phyloP scores from a whole-genome alignment of 2,888 invertebrate genomes.

The Acutogordius australiensis region DNA sequence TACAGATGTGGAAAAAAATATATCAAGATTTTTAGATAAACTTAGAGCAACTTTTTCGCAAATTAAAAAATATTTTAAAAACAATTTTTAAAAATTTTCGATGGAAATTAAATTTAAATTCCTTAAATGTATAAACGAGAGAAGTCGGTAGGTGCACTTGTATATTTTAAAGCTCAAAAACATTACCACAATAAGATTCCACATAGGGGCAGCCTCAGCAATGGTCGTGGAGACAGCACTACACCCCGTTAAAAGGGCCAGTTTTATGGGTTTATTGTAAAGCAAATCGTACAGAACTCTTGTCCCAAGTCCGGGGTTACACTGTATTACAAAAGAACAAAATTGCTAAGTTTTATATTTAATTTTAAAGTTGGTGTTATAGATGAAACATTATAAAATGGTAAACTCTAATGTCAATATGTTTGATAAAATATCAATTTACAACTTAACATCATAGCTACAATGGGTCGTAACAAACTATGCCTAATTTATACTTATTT shows the following conservation, averaged over 20 bases:
- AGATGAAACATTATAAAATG: neutral
- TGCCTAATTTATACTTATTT: too few relatives aligned
- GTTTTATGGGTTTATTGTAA: slow-evolving; percentile 57
- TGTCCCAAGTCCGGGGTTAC: slow-evolving; percentile 84
- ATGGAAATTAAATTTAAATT: neutral
- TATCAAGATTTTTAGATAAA: too few relatives aligned
- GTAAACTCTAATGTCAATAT: too few relatives aligned
- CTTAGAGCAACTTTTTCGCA: too few relatives aligned
- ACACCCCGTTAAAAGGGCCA: slow-evolving; percentile 69
- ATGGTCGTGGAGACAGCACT: slow-evolving; percentile 95
- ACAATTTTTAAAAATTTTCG: neutral
- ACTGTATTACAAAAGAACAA: slow-evolving; percentile 34
- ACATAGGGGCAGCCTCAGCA: slow-evolving; percentile 96
- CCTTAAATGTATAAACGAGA: neutral
- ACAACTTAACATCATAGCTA: too few relatives aligned
- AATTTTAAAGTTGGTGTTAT: too few relatives aligned
- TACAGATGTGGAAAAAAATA: too few relatives aligned
- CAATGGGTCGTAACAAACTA: too few relatives aligned
- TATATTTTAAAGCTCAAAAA: too few relatives aligned
- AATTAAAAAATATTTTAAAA: neutral
- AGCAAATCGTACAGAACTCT: slow-evolving; percentile 92
- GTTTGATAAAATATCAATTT: too few relatives aligned
- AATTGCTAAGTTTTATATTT: neutral
- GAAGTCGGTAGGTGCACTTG: neutral
- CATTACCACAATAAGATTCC: slow-evolving; percentile 94